Evolutionary conservation across 1,140 invertebrate genomes (phyloP).

Genomic region (Cardiocondyla obscurior): DNA sequence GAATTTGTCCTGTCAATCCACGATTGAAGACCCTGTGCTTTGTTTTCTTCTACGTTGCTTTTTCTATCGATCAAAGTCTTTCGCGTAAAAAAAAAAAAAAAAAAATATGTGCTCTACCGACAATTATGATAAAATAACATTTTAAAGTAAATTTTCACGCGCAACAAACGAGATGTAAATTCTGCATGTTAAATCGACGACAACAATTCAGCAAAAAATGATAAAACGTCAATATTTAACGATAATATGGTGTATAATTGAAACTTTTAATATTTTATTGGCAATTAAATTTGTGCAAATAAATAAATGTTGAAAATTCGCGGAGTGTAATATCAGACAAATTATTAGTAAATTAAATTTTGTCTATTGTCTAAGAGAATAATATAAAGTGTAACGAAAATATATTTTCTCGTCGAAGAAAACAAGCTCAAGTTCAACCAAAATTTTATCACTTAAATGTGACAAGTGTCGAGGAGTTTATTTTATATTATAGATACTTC

Average conservation of each 20-base stretch:
- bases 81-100: no score
- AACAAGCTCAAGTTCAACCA: no score
- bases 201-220: background rate
- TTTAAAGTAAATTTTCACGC: background rate
- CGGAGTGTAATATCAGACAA: background rate
- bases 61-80: background rate
- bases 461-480: no score
- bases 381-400: no score
- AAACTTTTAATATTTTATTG: background rate
- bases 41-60: background rate
- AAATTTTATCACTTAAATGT: no score
- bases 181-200: background rate
- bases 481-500: no score
- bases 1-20: conserved; percentile 34
- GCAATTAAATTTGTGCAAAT: background rate
- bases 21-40: background rate
- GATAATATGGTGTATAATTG: background rate
- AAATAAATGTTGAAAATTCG: background rate
- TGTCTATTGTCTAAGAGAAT: no score
- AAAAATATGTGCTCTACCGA: background rate
- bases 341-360: background rate
- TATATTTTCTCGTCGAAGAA: no score
- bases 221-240: background rate
- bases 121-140: background rate
- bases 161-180: background rate